Percentiles rank a stretch among this genome's conserved stretches.
These are phyloP conservation scores for Lagopus muta DNA, from an alignment of 2,113 vertebrate genomes.

Conservation along the genomic window DNA sequence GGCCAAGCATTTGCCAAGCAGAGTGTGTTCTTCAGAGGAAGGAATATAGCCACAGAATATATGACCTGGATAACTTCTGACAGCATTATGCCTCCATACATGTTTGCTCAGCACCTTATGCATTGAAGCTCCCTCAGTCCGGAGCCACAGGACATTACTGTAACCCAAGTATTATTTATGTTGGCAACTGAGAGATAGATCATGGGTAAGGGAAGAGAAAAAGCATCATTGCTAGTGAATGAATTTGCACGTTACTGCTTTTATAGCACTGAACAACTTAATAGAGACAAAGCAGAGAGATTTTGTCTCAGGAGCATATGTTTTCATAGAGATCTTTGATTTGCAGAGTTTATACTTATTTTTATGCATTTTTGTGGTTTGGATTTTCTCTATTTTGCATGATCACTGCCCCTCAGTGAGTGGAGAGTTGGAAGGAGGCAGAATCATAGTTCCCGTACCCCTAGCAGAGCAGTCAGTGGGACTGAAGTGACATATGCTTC, in stretches of 20 bases:
- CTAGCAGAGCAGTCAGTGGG: not conserved
- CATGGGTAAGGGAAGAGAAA: not conserved
- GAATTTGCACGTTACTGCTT: not conserved
- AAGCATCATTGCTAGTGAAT: not conserved
- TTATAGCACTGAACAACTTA: not conserved
- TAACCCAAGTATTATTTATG: constrained; percentile 52
- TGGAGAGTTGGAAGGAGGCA: not conserved
- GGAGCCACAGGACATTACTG: constrained; percentile 28
- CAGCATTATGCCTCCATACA: constrained; percentile 25
- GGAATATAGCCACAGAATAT: constrained; percentile 19
- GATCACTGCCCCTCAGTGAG: not conserved
- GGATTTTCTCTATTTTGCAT: not conserved
- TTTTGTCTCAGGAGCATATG: not conserved
- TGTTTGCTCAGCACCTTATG: constrained; percentile 48
- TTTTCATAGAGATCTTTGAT: not conserved
- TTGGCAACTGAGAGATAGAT: not conserved
- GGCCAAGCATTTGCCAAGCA: not conserved
- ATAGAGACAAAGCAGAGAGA: not conserved
- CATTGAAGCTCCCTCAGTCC: not conserved
- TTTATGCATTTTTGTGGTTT: not conserved
- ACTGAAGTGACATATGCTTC: not conserved
- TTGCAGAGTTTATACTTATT: not conserved
- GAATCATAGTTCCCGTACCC: fast-evolving
- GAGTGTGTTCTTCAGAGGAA: not conserved
- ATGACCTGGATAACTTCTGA: constrained; percentile 53